Evolutionary conservation across 2,113 vertebrate species (phyloP).

Genomic region (Plecturocebus donacophilus): DNA sequence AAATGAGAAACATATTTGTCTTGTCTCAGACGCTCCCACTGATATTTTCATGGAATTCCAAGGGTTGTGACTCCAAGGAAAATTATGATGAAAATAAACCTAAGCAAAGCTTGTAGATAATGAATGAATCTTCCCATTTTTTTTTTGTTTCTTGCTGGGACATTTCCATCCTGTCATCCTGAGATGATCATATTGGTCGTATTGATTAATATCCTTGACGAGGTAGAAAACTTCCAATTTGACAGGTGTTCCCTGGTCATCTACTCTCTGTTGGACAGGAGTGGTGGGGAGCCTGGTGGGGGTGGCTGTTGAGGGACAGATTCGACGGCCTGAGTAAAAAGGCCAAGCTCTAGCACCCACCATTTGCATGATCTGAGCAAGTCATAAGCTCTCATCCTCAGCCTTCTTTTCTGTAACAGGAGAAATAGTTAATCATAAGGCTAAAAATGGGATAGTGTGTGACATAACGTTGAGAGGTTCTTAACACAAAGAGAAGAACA

Average conservation of each 20-base stretch:
- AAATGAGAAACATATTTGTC: background rate
- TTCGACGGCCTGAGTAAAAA: background rate
- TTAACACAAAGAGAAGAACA: background rate
- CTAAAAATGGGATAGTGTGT: background rate
- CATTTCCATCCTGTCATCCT: background rate
- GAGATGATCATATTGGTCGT: background rate
- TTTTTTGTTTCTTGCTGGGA: background rate
- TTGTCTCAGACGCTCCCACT: background rate
- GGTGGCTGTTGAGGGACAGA: no score
- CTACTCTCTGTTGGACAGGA: background rate
- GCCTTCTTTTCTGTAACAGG: background rate
- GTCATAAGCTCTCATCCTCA: background rate
- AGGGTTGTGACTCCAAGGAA: slow-evolving; percentile 3
- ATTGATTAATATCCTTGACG: background rate
- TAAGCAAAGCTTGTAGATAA: background rate
- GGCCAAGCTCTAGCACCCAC: background rate
- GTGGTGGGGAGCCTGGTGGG: background rate
- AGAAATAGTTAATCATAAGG: background rate
- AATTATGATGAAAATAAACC: background rate
- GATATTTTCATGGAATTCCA: background rate
- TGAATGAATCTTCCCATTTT: background rate
- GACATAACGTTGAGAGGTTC: background rate
- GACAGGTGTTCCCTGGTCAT: background rate
- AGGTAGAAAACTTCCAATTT: background rate
- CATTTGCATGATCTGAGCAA: background rate